These are phyloP conservation scores for Microcebus ravelobensis DNA, from an alignment of 2,113 vertebrate genomes.

Conservation along the genomic window DNA sequence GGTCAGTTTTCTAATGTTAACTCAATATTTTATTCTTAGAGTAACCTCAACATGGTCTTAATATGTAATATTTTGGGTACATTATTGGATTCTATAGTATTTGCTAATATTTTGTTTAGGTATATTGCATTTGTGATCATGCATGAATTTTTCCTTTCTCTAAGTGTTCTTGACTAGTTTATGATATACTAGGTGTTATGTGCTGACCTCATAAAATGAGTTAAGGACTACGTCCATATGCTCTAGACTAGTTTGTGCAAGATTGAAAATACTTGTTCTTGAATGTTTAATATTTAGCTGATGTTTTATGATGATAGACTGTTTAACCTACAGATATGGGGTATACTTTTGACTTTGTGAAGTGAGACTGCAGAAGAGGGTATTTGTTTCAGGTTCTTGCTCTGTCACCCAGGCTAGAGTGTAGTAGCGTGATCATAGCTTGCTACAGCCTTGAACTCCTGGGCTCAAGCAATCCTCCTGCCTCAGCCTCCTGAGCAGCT, in stretches of 20 bases:
- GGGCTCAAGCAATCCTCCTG: too few species aligned
- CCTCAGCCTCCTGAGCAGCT: too few species aligned
- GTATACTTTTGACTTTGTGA: slow-evolving; percentile 12
- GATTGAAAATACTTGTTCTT: not conserved
- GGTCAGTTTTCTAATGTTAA: not conserved
- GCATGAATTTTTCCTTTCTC: not conserved
- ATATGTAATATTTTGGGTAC: not conserved
- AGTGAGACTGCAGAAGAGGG: not conserved
- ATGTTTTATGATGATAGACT: not conserved
- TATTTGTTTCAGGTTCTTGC: not conserved
- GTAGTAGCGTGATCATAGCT: too few species aligned
- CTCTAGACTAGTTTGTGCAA: not conserved
- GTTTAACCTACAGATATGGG: not conserved
- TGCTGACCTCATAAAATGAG: not conserved
- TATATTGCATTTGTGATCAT: not conserved
- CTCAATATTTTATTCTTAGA: not conserved
- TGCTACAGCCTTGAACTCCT: too few species aligned
- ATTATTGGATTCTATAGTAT: not conserved
- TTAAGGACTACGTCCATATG: not conserved
- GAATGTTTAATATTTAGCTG: not conserved
- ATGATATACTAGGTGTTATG: not conserved
- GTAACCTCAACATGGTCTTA: not conserved
- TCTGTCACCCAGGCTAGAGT: too few species aligned
- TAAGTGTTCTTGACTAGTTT: not conserved
- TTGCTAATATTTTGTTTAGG: not conserved